Evolutionary conservation across 2,797 vertebrate genomes (phyloP).

Genomic region (Chelmon rostratus): DNA sequence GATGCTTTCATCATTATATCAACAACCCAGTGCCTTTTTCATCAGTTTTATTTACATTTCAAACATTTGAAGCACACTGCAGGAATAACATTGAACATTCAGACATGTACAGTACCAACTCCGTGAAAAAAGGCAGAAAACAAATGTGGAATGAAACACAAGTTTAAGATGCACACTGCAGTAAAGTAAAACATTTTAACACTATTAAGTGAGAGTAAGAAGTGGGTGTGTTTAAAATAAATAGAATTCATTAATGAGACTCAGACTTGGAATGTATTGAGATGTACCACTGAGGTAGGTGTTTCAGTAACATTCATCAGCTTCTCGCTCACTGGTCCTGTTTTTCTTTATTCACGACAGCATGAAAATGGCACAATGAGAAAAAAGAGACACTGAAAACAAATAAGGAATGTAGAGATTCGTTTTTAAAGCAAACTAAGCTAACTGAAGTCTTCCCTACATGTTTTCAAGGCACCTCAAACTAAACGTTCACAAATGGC

Average conservation of each 20-base stretch:
- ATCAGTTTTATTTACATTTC: constrained; percentile 58
- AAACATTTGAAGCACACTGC: constrained; percentile 36
- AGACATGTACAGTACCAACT: constrained; percentile 39
- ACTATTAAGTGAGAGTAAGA: constrained; percentile 16
- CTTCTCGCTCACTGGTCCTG: constrained; percentile 3
- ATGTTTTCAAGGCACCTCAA: constrained; percentile 62
- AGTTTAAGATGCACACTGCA: constrained; percentile 38
- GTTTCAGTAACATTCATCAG: constrained; percentile 44
- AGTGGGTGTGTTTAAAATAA: constrained; percentile 55
- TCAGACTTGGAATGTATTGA: constrained; percentile 50
- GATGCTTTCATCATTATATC: background rate
- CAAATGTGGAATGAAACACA: constrained; percentile 35
- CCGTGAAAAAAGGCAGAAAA: constrained; percentile 27
- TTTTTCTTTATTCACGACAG: constrained; percentile 16
- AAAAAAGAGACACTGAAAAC: background rate
- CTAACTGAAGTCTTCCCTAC: background rate
- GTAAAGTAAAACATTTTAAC: constrained; percentile 36
- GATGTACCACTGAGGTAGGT: constrained; percentile 70
- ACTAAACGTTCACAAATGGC: constrained; percentile 22
- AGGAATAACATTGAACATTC: constrained; percentile 26
- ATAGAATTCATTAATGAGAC: constrained; percentile 40
- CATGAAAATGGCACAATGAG: constrained; percentile 14
- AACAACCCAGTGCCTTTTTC: background rate
- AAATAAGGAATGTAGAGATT: constrained; percentile 10
- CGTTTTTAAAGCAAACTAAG: background rate